Base-by-base conservation (phyloP, 2,888 invertebrate genomes). In the Trissolcus brochymenae region DNA sequence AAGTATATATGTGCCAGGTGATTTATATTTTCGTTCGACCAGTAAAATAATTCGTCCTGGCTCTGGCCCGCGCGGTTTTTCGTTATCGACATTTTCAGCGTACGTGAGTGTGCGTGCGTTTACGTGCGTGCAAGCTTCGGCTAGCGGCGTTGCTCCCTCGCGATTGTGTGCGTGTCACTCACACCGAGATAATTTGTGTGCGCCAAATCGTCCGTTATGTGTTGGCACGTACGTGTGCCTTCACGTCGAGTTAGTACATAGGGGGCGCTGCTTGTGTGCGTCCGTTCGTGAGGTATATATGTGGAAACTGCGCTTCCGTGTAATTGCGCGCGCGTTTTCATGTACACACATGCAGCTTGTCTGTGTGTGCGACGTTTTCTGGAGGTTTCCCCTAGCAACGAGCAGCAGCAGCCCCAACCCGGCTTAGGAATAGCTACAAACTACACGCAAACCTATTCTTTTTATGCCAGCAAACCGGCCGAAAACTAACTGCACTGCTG, bases 321-420 rank as follows among this genome's bases (percentile, higher is more conserved):
- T 80, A 66, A 60, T 70, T 70, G 73, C 72, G 77, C 76, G 65
- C 68, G 59, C 68, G 67, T 46, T 25, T 46, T 35, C 19, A n/a
- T 49, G 29, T 59, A 40, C 16, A 60, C 16, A 60, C 49, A 2
- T 59, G 53, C 74, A n/a, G n/a, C 60, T 70, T 61, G 62, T 64
- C 81, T 81, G 82, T 84, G 83, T 82, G 84, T 81, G 86, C 84
- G 80, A 86, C 88, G 88, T 88, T 88, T 88, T 88, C 88, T 88
- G 87, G 88, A 88, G 88, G 88, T 88, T 86, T 89, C 88, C 88
- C 88, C 85, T 88, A 86, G 88, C 88, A 89, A 89, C 88, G 87
- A 86, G 86, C 84, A 82, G 83, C 84, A 82, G 82, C 82, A 83
- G 82, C 82, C 82, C 82, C 82, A 81, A 84, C 84, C 83, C 81